These are phyloP conservation scores for Heliconius congener DNA, from an alignment of 1,140 invertebrate genomes.

Conservation along the genomic window DNA sequence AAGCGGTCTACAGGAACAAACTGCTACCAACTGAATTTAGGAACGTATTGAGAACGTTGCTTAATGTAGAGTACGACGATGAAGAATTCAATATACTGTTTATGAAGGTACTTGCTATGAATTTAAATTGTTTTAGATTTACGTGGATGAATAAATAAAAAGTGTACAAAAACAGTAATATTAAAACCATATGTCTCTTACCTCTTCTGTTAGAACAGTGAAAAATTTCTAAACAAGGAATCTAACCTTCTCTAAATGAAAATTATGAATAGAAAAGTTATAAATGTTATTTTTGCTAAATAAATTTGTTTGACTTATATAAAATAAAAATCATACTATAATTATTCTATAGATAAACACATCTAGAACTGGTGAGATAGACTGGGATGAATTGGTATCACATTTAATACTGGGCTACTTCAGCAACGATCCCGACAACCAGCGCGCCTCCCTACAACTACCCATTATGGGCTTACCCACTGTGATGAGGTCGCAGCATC, in stretches of 20 bases:
- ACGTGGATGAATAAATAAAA: not conserved
- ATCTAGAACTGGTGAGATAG: conserved; percentile 81
- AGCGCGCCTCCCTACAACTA: conserved; percentile 81
- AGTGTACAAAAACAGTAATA: too few relatives aligned
- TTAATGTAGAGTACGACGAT: conserved; percentile 73
- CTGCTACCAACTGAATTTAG: conserved; percentile 62
- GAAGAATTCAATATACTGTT: conserved; percentile 76
- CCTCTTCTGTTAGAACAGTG: too few relatives aligned
- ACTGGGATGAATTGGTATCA: conserved; percentile 86
- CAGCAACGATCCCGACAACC: conserved; percentile 81
- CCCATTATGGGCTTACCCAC: conserved; percentile 83
- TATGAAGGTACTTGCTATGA: conserved; percentile 58
- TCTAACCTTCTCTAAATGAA: too few relatives aligned
- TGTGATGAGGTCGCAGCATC: conserved; percentile 83
- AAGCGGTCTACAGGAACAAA: conserved; percentile 54
- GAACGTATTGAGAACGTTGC: conserved; percentile 51
- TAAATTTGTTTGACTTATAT: too few relatives aligned
- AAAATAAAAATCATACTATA: not conserved
- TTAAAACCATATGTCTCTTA: too few relatives aligned
- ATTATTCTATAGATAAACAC: conserved; percentile 72
- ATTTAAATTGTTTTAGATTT: not conserved
- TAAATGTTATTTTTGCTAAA: not conserved
- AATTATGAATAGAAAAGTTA: too few relatives aligned
- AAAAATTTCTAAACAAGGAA: too few relatives aligned
- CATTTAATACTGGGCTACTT: conserved; percentile 85